Evolutionary conservation across 2,797 vertebrate species (phyloP).

Genomic region (Mastacembelus armatus): DNA sequence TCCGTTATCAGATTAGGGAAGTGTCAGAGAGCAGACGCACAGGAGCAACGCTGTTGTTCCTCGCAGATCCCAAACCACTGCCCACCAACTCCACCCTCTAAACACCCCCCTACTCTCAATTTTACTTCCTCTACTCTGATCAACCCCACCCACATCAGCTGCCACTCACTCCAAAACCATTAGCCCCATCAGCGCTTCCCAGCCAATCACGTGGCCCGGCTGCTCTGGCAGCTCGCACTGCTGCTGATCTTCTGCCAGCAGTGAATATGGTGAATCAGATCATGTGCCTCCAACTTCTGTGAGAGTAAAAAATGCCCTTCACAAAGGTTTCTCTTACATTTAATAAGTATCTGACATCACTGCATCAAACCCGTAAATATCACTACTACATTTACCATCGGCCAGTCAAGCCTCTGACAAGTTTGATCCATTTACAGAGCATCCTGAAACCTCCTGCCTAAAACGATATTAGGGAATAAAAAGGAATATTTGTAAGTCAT

Average conservation of each 20-base stretch:
- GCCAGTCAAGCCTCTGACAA: not conserved
- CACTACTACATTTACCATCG: not conserved
- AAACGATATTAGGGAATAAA: not conserved
- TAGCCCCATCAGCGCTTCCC: constrained; percentile 57
- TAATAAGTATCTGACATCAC: constrained; percentile 7
- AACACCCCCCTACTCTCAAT: not conserved
- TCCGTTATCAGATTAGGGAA: constrained; percentile 99
- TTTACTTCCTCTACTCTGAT: constrained; percentile 35
- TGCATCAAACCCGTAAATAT: not conserved
- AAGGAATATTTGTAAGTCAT: too few species aligned
- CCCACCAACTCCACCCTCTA: constrained; percentile 47
- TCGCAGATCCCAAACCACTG: constrained; percentile 63
- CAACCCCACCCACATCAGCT: constrained; percentile 46
- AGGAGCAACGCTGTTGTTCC: constrained; percentile 85
- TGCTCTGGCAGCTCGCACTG: constrained; percentile 59
- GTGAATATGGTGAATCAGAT: constrained; percentile 43
- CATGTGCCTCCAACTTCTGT: constrained; percentile 55
- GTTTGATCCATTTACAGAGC: not conserved
- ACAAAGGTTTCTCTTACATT: constrained; percentile 3
- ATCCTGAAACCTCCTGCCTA: not conserved
- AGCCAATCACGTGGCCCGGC: constrained; percentile 51
- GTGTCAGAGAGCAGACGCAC: constrained; percentile 92
- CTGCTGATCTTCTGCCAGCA: constrained; percentile 65
- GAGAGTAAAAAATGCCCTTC: constrained; percentile 28
- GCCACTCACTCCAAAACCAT: constrained; percentile 71